Base-by-base conservation (phyloP, 2,888 invertebrate species). In the Eupithecia inturbata region DNA sequence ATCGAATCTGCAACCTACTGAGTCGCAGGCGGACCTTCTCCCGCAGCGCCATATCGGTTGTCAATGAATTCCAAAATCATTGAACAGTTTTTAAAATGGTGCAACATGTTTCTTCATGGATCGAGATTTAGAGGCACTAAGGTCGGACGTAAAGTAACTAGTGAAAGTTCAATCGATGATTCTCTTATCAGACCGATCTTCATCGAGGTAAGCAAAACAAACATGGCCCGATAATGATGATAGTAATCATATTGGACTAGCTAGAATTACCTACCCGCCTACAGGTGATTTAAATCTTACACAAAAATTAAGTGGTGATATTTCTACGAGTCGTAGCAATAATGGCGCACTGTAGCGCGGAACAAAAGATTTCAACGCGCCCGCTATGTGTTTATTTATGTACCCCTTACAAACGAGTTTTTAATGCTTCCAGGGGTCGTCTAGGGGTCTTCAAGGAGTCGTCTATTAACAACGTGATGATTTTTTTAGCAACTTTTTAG, bases 151-250 rank as follows among this genome's bases (percentile, higher is more conserved):
- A 53, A 22, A 10, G 10, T 53, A 53, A 6, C 64, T 16, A 26
- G 66, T 64, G 39, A 66, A 66, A 66, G 66, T 66, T 66, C 66
- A 66, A 16, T 64, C 36, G 64, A 22, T 66, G 33, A 39, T 39
- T 9, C 14, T 22, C 26, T 22, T 66, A 66, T 66, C 66, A 66
- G 66, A 39, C 2, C 12, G 26, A 36, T 66, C 22, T 41, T 36
- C n/a, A 33, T 33, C 63, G 63, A n/a, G 36, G 33, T 36, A 64
- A 64, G 12, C n/a, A 33, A 64, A 31, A 64, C 63, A 64, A 64
- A 64, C 63, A 33, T 7, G 36, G 10, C 22, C 12, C n/a, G 36
- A n/a, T 64, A 64, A 64, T 33, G 28, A 10, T n/a, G 63, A 64
- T 64, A 9, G 12, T 33, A 36, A 64, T 64, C 63, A 10, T 64